Evolutionary conservation across 23 tunicate genomes (phyloP).

Genomic region (Halocynthia aurantium): DNA sequence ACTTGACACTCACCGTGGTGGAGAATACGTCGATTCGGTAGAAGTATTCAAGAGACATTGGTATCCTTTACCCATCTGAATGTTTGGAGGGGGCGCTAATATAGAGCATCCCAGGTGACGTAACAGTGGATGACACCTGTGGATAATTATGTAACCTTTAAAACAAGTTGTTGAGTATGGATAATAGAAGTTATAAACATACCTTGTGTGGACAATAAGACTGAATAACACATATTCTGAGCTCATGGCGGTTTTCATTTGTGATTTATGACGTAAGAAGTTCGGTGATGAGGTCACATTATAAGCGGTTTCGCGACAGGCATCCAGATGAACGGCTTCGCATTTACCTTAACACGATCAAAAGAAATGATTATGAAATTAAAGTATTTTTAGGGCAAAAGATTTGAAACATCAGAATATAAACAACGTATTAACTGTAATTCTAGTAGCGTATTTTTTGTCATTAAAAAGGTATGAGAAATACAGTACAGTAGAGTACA

Average conservation of each 20-base stretch:
- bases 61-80: neutral
- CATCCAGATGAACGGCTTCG: conserved; percentile 37
- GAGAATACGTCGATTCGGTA: neutral
- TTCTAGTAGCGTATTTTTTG: too few relatives aligned
- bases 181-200: neutral
- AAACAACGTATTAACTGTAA: too few relatives aligned
- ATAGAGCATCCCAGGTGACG: conserved; percentile 53
- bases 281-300: conserved; percentile 56
- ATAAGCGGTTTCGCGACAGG: conserved; percentile 29
- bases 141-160: neutral
- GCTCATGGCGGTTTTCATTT: conserved; percentile 35
- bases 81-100: conserved; percentile 40
- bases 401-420: neutral
- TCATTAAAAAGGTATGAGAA: too few relatives aligned
- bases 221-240: conserved; percentile 44
- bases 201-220: conserved; percentile 53
- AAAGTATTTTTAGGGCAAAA: neutral
- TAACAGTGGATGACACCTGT: conserved; percentile 71
- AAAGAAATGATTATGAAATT: neutral
- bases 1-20: neutral
- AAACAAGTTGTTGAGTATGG: neutral
- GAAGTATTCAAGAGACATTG: neutral
- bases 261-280: conserved; percentile 56
- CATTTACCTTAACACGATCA: conserved; percentile 30
- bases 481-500: too few relatives aligned